These are phyloP conservation scores for Crambe crambe DNA, from an alignment of 37 sponge, comb jelly and placozoan species.

Conservation along the genomic window DNA sequence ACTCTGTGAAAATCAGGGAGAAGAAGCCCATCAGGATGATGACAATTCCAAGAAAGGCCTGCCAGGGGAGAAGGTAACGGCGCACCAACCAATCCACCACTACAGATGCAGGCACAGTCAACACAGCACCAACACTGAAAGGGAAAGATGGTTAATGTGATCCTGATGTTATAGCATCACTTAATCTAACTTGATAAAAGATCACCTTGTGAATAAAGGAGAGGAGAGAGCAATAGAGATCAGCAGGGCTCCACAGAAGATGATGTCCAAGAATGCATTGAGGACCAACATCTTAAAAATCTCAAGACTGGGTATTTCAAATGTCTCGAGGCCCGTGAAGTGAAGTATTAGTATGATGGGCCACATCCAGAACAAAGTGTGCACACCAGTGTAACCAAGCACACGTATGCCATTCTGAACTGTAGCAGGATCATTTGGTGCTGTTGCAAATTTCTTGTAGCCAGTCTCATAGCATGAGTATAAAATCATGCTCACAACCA, in stretches of 20 bases:
- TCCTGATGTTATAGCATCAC: too few relatives aligned
- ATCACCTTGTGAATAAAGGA: conserved; percentile 68
- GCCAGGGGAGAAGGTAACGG: conserved; percentile 25
- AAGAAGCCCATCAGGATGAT: conserved; percentile 64
- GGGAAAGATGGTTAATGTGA: too few relatives aligned
- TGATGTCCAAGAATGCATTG: conserved; percentile 39
- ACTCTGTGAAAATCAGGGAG: conserved; percentile 44
- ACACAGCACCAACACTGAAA: conserved; percentile 58
- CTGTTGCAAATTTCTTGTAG: conserved; percentile 60
- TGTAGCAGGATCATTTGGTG: too few relatives aligned
- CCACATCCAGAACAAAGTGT: conserved; percentile 65
- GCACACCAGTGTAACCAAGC: conserved; percentile 67
- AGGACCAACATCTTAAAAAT: conserved; percentile 21
- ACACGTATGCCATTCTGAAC: conserved; percentile 67
- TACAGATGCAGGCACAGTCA: conserved; percentile 55
- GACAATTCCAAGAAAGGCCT: conserved; percentile 41
- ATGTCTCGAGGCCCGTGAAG: conserved; percentile 35
- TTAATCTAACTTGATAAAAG: too few relatives aligned
- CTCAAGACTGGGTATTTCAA: conserved; percentile 39
- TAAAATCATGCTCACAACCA: neutral
- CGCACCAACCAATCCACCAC: conserved; percentile 55
- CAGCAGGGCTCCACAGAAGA: conserved; percentile 39
- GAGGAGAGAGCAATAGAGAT: conserved; percentile 64
- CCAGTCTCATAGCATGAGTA: conserved; percentile 46
- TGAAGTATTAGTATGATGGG: conserved; percentile 25